Evolutionary conservation across 2,888 invertebrate species (phyloP).

Genomic region (Furcula furcula): DNA sequence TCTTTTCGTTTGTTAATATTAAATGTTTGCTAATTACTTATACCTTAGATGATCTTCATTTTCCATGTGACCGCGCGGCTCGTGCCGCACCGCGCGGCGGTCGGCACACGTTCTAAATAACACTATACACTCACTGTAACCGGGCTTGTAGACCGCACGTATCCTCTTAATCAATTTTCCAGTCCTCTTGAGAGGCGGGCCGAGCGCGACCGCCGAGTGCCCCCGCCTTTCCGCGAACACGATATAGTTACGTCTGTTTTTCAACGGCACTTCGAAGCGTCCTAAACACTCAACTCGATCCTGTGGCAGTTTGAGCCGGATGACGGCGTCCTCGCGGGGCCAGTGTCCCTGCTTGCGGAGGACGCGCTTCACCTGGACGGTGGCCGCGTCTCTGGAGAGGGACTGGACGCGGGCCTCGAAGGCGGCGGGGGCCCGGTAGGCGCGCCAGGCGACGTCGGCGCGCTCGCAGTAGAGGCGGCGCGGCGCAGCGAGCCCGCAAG

Average conservation of each 20-base stretch:
- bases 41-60: slow-evolving; percentile 29
- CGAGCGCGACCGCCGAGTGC: slow-evolving; percentile 70
- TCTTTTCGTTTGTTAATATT: slow-evolving; percentile 10
- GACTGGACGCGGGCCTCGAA: slow-evolving; percentile 77
- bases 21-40: slow-evolving; percentile 1
- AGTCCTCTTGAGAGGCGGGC: slow-evolving; percentile 71
- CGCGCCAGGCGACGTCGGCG: slow-evolving; percentile 78
- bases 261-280: slow-evolving; percentile 73
- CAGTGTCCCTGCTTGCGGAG: slow-evolving; percentile 68
- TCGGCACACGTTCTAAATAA: slow-evolving; percentile 11
- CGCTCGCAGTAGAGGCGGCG: slow-evolving; percentile 77
- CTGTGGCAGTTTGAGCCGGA: slow-evolving; percentile 59
- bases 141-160: slow-evolving; percentile 73
- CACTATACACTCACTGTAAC: slow-evolving; percentile 73
- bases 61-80: slow-evolving; percentile 31
- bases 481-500: slow-evolving; percentile 56
- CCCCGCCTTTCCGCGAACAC: slow-evolving; percentile 74
- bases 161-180: slow-evolving; percentile 68
- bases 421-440: slow-evolving; percentile 76
- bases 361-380: slow-evolving; percentile 67
- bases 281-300: slow-evolving; percentile 63
- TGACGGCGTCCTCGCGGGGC: slow-evolving; percentile 63
- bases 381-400: slow-evolving; percentile 66
- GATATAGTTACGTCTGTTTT: slow-evolving; percentile 71
- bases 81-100: slow-evolving; percentile 17